Conservation (phyloP, 2,113 vertebrate genomes). For the Myrmecobius fasciatus region DNA sequence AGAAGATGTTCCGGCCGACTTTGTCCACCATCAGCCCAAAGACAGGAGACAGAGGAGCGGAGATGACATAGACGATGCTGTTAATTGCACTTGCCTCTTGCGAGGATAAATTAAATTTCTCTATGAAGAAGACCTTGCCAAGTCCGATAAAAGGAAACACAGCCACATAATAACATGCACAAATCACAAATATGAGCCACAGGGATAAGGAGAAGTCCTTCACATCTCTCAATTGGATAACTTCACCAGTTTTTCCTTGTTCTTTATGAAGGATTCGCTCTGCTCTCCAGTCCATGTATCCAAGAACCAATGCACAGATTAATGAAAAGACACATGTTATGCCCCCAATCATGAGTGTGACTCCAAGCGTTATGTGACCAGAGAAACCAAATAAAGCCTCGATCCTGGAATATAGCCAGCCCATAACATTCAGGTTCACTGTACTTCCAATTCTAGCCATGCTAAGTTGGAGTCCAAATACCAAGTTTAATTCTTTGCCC, state of each 20-base stretch:
- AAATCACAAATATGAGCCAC: conserved; percentile 96
- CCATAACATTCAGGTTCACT: conserved; percentile 99
- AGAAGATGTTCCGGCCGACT: conserved; percentile 92
- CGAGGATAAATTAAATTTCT: conserved; percentile 95
- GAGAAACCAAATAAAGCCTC: conserved; percentile 78
- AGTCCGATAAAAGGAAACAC: conserved; percentile 98
- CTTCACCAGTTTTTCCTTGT: conserved; percentile 92
- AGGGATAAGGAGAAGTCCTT: conserved; percentile 93
- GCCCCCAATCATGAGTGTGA: conserved; percentile 92
- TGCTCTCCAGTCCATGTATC: conserved; percentile 93
- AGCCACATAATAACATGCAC: conserved; percentile 95
- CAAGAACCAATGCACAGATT: conserved; percentile 89
- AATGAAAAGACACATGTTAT: conserved; percentile 93
- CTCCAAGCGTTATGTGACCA: conserved; percentile 88
- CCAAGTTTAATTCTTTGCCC: conserved; percentile 97
- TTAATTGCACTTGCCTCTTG: conserved; percentile 94
- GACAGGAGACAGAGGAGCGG: conserved; percentile 93
- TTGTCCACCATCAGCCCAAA: conserved; percentile 95
- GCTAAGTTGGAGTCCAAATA: conserved; percentile 97
- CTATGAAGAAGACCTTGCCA: conserved; percentile 97
- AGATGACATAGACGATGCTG: conserved; percentile 97
- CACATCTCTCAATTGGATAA: conserved; percentile 94
- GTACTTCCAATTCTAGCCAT: conserved; percentile 99
- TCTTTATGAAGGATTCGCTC: conserved; percentile 94
- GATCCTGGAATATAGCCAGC: conserved; percentile 91